Conservation (phyloP, 2,113 vertebrate species). For the Tetrax tetrax region DNA sequence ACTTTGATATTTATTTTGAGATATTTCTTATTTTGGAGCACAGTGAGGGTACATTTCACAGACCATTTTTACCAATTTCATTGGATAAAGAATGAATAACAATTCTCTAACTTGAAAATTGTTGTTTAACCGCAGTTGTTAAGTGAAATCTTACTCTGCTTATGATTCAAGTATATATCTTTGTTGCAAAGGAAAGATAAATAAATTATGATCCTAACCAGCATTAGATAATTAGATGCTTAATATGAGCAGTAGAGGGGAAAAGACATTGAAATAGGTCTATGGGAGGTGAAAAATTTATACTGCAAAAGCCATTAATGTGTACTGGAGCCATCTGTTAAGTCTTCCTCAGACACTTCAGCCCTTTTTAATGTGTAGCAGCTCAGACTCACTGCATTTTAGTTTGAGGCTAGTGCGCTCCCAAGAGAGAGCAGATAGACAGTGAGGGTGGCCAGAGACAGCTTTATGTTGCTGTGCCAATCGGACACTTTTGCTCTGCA, state of each 20-base stretch:
- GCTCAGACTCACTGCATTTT: neutral
- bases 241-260: neutral
- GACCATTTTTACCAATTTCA: neutral
- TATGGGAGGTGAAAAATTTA: neutral
- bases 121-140: neutral
- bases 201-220: neutral
- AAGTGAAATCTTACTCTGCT: conserved; percentile 26
- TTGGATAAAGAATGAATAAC: conserved; percentile 6
- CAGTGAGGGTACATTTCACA: conserved; percentile 18
- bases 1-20: conserved; percentile 43
- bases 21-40: conserved; percentile 29
- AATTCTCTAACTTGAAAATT: neutral
- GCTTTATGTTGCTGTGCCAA: neutral
- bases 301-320: neutral
- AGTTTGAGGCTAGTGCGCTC: neutral
- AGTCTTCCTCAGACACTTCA: neutral
- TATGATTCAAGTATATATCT: neutral
- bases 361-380: neutral
- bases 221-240: neutral
- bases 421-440: neutral
- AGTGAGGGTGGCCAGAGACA: neutral
- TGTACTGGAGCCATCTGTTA: neutral
- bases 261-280: neutral
- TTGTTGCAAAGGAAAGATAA: neutral
- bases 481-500: neutral